Conservation (phyloP, 2,113 vertebrate species). For the Pantherophis guttatus region DNA sequence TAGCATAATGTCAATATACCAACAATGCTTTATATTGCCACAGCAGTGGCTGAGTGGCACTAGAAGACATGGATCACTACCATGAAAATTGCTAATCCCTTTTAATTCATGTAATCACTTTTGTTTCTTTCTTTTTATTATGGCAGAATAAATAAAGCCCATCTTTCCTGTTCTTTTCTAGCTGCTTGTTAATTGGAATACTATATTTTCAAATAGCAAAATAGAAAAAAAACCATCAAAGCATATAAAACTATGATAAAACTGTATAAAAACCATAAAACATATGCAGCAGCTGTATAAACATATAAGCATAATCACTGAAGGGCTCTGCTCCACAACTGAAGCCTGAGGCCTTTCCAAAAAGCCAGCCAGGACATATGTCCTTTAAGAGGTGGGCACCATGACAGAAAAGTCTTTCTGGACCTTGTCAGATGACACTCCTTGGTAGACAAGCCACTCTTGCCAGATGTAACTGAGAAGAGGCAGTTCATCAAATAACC, state of each 20-base stretch:
- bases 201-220: background rate
- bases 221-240: background rate
- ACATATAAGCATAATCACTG: background rate
- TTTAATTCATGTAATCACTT: background rate
- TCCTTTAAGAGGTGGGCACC: background rate
- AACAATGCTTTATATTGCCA: background rate
- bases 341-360: background rate
- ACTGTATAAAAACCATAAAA: background rate
- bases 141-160: slow-evolving; percentile 2
- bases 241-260: background rate
- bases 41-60: background rate
- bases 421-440: background rate
- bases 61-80: background rate
- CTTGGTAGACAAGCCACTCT: background rate
- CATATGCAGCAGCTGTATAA: background rate
- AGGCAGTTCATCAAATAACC: background rate
- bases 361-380: background rate
- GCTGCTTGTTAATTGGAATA: background rate
- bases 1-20: background rate
- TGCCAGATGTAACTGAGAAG: background rate
- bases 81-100: background rate
- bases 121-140: background rate
- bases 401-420: background rate
- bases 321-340: background rate
- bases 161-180: background rate